These are phyloP conservation scores for Ifrita kowaldi DNA, from an alignment of 2,113 vertebrate genomes.

Conservation along the genomic window DNA sequence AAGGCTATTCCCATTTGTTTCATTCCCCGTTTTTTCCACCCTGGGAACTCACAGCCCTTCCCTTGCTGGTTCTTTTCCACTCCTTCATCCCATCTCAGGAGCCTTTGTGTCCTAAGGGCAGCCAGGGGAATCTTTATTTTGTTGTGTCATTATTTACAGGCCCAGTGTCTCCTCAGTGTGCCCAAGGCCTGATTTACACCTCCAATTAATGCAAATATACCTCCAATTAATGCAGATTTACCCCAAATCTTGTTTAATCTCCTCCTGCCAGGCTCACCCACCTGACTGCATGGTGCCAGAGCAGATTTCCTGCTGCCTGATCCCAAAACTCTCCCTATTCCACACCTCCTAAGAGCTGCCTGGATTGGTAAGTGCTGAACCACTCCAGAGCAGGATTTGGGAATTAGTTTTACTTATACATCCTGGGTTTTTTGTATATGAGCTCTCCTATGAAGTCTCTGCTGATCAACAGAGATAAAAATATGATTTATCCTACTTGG, in stretches of 20 bases:
- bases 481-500: not conserved
- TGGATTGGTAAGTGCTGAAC: not conserved
- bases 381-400: not conserved
- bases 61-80: not conserved
- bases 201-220: not conserved
- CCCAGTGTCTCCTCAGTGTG: not conserved
- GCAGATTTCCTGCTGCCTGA: not conserved
- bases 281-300: not conserved
- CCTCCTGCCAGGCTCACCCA: not conserved
- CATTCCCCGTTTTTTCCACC: not conserved
- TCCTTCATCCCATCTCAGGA: not conserved
- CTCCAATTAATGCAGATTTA: not conserved
- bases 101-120: not conserved
- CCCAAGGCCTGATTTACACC: not conserved
- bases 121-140: not conserved
- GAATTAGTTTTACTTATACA: not conserved
- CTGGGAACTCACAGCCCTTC: not conserved
- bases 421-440: not conserved
- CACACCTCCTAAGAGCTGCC: not conserved
- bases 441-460: not conserved
- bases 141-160: not conserved
- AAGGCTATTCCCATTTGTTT: constrained; percentile 38
- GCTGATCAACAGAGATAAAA: not conserved
- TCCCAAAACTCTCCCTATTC: not conserved
- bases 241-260: not conserved